Evolutionary conservation across 2,797 vertebrate genomes (phyloP).

Genomic region (Acropternis orthonyx): DNA sequence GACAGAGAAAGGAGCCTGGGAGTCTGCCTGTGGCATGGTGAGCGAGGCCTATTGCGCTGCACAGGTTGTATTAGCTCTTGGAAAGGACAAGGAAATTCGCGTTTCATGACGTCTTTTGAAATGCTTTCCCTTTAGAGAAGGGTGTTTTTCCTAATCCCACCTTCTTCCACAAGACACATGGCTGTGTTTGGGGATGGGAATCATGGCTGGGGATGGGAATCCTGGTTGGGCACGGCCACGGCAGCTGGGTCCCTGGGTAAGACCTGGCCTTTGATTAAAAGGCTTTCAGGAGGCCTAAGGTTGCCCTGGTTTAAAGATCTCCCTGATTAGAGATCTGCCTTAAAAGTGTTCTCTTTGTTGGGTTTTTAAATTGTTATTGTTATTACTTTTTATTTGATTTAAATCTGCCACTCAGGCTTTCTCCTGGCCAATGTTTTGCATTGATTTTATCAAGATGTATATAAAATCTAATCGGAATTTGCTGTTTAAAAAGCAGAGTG

Average conservation of each 20-base stretch:
- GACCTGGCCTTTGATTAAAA: not conserved
- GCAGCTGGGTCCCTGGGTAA: not conserved
- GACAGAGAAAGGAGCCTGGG: slow-evolving; percentile 23
- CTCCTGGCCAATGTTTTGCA: not conserved
- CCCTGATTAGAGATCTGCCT: not conserved
- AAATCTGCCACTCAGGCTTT: not conserved
- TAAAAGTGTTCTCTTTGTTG: not conserved
- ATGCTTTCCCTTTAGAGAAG: slow-evolving; percentile 34
- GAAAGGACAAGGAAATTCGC: slow-evolving; percentile 45
- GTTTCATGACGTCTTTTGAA: slow-evolving; percentile 39
- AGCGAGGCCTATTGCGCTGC: slow-evolving; percentile 52
- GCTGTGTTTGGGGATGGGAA: not conserved
- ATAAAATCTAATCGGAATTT: not conserved
- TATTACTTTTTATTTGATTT: not conserved
- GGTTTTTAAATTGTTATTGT: not conserved
- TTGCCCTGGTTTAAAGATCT: not conserved
- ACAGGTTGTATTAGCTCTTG: slow-evolving; percentile 43
- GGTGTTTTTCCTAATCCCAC: not conserved
- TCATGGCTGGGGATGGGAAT: not conserved
- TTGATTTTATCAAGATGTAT: not conserved
- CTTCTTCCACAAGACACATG: not conserved
- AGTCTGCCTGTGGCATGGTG: slow-evolving; percentile 40
- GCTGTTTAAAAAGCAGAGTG: not conserved
- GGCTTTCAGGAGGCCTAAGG: not conserved
- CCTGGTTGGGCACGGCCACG: not conserved